These are phyloP conservation scores for Ia io DNA, from an alignment of 2,113 vertebrate species.

Conservation along the genomic window DNA sequence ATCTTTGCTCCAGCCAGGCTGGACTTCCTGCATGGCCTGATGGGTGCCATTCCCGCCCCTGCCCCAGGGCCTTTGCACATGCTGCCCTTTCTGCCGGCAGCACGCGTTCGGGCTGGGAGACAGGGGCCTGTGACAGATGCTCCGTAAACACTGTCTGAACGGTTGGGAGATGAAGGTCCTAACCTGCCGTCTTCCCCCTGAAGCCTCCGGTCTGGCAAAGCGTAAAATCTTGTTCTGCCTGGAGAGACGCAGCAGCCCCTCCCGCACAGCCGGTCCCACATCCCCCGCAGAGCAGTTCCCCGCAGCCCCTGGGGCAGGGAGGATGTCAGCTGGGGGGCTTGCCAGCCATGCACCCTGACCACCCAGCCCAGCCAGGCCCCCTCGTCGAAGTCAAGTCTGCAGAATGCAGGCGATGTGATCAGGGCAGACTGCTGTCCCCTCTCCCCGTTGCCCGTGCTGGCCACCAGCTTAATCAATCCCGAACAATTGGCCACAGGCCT, in stretches of 20 bases:
- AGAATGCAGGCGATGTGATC: neutral
- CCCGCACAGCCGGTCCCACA: fast-evolving
- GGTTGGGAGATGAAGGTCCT: too few species aligned
- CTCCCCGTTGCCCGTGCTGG: neutral
- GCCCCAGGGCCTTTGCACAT: constrained; percentile 20
- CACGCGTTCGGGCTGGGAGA: neutral
- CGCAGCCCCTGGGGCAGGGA: neutral
- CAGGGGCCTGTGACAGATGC: neutral
- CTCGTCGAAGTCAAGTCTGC: neutral
- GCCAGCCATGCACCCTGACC: too few species aligned
- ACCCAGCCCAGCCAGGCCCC: neutral
- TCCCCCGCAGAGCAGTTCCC: neutral
- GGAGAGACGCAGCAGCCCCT: neutral
- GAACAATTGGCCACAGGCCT: constrained; percentile 76
- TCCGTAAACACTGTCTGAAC: neutral
- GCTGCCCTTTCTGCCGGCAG: neutral
- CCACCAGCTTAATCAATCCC: constrained; percentile 71
- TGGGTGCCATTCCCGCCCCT: neutral
- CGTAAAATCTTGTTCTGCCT: neutral
- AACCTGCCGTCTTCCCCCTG: neutral
- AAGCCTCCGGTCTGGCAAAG: neutral
- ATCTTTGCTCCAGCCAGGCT: neutral
- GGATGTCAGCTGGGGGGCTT: too few species aligned
- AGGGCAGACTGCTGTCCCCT: neutral
- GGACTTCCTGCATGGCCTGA: neutral